Conservation (phyloP, 2,113 vertebrate species). For the Glaucomys volans region DNA sequence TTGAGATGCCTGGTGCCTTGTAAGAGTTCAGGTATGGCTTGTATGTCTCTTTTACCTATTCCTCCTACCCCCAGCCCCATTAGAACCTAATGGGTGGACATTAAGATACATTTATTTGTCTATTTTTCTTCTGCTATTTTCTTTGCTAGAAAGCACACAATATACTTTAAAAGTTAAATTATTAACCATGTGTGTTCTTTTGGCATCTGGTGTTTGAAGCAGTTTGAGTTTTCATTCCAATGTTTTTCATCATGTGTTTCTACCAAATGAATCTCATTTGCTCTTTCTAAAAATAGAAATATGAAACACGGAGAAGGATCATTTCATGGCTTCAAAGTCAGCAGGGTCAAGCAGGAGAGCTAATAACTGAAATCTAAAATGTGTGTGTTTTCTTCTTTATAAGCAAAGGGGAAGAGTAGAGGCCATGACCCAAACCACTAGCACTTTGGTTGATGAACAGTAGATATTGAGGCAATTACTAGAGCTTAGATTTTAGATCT, state of each 20-base stretch:
- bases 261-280: constrained; percentile 63
- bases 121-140: constrained; percentile 59
- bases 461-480: constrained; percentile 36
- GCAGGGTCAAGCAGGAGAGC: constrained; percentile 60
- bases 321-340: constrained; percentile 55
- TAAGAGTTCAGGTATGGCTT: not conserved
- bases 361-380: constrained; percentile 69
- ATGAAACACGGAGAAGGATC: constrained; percentile 6
- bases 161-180: constrained; percentile 68
- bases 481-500: constrained; percentile 37
- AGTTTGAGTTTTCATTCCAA: constrained; percentile 46
- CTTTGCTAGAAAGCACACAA: constrained; percentile 58
- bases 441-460: constrained; percentile 22
- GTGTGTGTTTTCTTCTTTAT: constrained; percentile 55
- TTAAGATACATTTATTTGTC: not conserved
- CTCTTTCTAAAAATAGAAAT: constrained; percentile 61
- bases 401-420: constrained; percentile 40
- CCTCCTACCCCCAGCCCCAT: not conserved
- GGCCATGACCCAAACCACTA: not conserved
- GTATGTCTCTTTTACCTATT: not conserved
- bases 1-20: not conserved
- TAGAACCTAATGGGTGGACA: constrained; percentile 8
- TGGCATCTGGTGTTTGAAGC: constrained; percentile 66
- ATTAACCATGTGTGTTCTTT: constrained; percentile 64
- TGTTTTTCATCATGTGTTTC: constrained; percentile 41